Base-by-base conservation (phyloP, 2,888 invertebrate species). In the Tinea pellionella region DNA sequence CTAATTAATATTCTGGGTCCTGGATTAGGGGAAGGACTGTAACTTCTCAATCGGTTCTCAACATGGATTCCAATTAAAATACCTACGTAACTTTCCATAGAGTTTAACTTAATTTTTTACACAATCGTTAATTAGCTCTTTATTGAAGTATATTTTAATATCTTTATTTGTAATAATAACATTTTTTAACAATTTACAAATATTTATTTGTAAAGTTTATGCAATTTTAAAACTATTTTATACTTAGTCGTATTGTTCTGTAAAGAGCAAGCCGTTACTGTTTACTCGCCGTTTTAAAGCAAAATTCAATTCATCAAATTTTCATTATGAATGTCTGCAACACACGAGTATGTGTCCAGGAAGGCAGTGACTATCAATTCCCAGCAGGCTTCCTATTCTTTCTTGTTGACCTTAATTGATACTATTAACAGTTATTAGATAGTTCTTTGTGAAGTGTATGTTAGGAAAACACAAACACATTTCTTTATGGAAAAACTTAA, bases 1-100 rank as follows among this genome's bases (percentile, higher is more conserved):
- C 68, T 69, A 72, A 75, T 74, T 71, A 72, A 68, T 75, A 72
- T 71, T 71, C 69, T 62, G 64, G 63, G 62, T 62, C 63, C 64
- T 62, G 64, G 67, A 72, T 72, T 71, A 69, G 69, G 70, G 69
- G 67, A 65, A 62, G 61, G 59, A 62, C 63, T 65, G 66, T 65
- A 69, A 72, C 69, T 72, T 70, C 68, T 69, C 68, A 71, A 75
- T 47, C 57, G 57, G 32, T 32, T 9, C 9, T n/a, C 32, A 11
- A 15, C 15, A 57, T 57, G 15, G 57, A 51, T 60, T 32, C 7
- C 6, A 55, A 18, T 55, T 47, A 18, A 37, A 9, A 37, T 9
- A 24, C 24, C 24, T 24, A n/a, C 37, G 37, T 37, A 37, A 37
- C 37, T 37, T 37, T 37, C 11, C n/a, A 37, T 37, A 9, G n/a